Conservation (phyloP, 2,797 vertebrate genomes). For the Myotis daubentonii region DNA sequence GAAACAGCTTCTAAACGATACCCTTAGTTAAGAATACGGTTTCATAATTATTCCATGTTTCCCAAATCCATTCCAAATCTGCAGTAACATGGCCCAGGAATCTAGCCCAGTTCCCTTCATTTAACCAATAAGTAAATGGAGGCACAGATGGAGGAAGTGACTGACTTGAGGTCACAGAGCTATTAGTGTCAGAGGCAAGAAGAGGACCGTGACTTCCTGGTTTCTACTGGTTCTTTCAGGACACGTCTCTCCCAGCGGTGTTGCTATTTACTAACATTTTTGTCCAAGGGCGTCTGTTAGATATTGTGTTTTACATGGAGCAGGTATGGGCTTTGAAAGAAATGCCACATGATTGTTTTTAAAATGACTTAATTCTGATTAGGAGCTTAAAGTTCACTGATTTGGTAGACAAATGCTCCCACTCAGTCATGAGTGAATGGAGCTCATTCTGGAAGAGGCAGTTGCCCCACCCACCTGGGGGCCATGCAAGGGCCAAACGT, state of each 20-base stretch:
- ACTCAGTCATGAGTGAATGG: background rate
- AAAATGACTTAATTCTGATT: background rate
- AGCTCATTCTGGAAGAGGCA: rapidly evolving
- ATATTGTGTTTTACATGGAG: background rate
- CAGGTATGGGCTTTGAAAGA: background rate
- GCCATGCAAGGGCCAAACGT: background rate
- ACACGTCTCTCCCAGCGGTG: background rate
- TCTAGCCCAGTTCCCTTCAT: background rate
- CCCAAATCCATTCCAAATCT: slow-evolving; percentile 19
- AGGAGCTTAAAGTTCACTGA: background rate
- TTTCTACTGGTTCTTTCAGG: background rate
- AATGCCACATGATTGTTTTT: background rate
- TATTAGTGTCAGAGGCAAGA: background rate
- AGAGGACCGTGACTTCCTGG: slow-evolving; percentile 18
- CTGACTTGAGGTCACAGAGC: background rate
- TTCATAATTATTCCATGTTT: background rate
- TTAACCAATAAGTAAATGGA: slow-evolving; percentile 12
- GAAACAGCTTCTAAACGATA: background rate
- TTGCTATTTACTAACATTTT: background rate
- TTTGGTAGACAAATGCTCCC: background rate
- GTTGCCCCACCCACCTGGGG: rapidly evolving
- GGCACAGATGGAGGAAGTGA: background rate
- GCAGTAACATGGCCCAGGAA: background rate
- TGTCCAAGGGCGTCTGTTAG: background rate
- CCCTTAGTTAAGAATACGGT: background rate